A percentile compares a stretch with the other conserved stretches of the same genome.
phyloP scores from a whole-genome alignment of 2,888 invertebrate genomes.

The Urechis unicinctus region DNA sequence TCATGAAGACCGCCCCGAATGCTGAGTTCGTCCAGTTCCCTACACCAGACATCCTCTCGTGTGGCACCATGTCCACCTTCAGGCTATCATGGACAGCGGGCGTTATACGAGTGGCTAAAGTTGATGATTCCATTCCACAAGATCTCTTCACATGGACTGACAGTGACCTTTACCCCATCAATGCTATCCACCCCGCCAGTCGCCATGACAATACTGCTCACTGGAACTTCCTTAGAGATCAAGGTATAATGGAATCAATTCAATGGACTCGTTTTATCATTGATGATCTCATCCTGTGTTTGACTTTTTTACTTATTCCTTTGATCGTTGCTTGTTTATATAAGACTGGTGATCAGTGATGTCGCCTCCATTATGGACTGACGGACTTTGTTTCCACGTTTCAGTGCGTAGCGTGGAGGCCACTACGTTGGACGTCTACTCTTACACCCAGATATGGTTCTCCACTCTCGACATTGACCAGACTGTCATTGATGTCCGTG shows the following conservation, averaged over 20 bases:
- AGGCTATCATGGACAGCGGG: constrained; percentile 1
- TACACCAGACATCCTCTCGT: constrained; percentile 2
- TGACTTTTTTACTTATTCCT: too few species aligned
- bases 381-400: too few species aligned
- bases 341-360: too few species aligned
- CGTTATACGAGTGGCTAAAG: not conserved
- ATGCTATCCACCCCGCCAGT: constrained; percentile 1
- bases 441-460: constrained; percentile 6
- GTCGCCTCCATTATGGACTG: too few species aligned
- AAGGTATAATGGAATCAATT: constrained; percentile 4
- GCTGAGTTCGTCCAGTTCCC: not conserved
- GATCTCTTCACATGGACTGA: constrained; percentile 1
- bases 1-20: not conserved
- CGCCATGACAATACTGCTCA: constrained; percentile 2
- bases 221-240: constrained; percentile 4
- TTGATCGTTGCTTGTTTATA: too few species aligned
- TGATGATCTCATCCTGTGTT: not conserved
- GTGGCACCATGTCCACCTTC: not conserved
- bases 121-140: not conserved
- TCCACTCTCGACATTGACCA: constrained; percentile 1
- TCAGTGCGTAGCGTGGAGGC: constrained; percentile 4
- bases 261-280: too few species aligned
- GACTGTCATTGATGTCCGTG: constrained; percentile 1
- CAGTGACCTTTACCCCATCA: constrained; percentile 1
- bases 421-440: constrained; percentile 1